Percentiles rank a stretch among this genome's conserved stretches.
Conservation (phyloP, 2,888 invertebrate species). For the Hetaerina titia region DNA sequence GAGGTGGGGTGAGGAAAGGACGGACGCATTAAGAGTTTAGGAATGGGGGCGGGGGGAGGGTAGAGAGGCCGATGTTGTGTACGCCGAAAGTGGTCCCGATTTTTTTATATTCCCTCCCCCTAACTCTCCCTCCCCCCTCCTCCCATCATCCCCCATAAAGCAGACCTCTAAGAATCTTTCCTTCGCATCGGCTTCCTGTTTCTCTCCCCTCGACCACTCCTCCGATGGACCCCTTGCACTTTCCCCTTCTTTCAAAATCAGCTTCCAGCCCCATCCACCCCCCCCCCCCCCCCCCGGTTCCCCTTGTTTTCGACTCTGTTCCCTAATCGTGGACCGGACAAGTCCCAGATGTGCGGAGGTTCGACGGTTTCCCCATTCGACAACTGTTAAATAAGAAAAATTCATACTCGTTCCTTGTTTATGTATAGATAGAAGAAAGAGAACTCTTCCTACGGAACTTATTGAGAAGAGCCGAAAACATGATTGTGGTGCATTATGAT, state of each 20-base stretch:
- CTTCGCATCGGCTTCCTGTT: background rate
- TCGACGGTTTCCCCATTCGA: too few species aligned
- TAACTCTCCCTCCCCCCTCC: too few species aligned
- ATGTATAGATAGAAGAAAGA: too few species aligned
- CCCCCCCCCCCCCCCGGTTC: background rate
- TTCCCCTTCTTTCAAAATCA: background rate
- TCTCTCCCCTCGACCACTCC: background rate
- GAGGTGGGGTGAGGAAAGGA: background rate
- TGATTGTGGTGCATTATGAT: too few species aligned
- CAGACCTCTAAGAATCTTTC: background rate
- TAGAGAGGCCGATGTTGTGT: background rate
- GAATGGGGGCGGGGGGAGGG: background rate
- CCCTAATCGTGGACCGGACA: too few species aligned
- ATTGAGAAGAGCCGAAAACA: too few species aligned
- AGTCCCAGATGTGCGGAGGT: too few species aligned
- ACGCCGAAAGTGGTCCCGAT: background rate
- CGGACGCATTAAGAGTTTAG: background rate
- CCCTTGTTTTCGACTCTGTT: background rate
- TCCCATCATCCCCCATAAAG: too few species aligned
- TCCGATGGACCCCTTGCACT: background rate
- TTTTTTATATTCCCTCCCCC: background rate
- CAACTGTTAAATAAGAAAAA: too few species aligned
- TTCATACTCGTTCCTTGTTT: too few species aligned
- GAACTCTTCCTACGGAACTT: too few species aligned
- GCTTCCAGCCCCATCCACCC: background rate